Percentiles rank a stretch among this genome's conserved stretches.
These are phyloP conservation scores for Geotrupes spiniger DNA, from an alignment of 2,888 invertebrate species.

Conservation along the genomic window DNA sequence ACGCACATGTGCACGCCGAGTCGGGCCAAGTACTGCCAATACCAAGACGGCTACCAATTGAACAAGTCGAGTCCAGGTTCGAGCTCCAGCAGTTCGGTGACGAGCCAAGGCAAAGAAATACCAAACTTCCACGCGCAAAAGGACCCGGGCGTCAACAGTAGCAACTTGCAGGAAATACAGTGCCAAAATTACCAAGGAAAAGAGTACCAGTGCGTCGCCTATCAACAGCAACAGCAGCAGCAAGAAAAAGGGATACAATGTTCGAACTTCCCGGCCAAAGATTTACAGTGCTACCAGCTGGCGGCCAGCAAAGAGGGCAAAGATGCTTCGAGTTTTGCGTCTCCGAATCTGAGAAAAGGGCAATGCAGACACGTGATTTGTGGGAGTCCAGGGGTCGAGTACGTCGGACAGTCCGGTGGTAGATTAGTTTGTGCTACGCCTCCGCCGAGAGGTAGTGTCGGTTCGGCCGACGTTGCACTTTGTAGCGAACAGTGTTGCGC, in stretches of 20 bases:
- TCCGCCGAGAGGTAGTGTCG: slow-evolving; percentile 42
- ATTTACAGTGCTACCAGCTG: slow-evolving; percentile 35
- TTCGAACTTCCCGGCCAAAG: slow-evolving; percentile 36
- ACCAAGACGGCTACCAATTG: slow-evolving; percentile 44
- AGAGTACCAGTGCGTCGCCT: slow-evolving; percentile 20
- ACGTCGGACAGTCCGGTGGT: slow-evolving; percentile 63
- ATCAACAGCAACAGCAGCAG: slow-evolving; percentile 30
- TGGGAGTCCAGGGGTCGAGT: slow-evolving; percentile 53
- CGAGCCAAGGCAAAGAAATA: slow-evolving; percentile 43
- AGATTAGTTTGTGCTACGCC: slow-evolving; percentile 53
- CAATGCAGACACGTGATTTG: slow-evolving; percentile 53
- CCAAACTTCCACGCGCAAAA: slow-evolving; percentile 15
- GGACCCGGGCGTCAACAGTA: slow-evolving; percentile 18
- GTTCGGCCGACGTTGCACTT: slow-evolving; percentile 29
- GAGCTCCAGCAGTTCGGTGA: slow-evolving; percentile 53
- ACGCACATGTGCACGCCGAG: slow-evolving; percentile 41
- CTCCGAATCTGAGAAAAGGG: slow-evolving; percentile 37
- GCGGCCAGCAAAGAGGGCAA: slow-evolving; percentile 33
- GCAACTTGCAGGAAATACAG: slow-evolving; percentile 44
- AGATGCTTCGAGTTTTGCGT: slow-evolving; percentile 39
- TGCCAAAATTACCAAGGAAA: slow-evolving; percentile 44
- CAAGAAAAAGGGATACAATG: slow-evolving; percentile 51
- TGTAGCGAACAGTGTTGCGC: slow-evolving; percentile 44
- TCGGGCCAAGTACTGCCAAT: slow-evolving; percentile 47
- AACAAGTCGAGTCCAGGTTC: slow-evolving; percentile 53